phyloP scores from a whole-genome alignment of 2,113 vertebrate genomes.

The Rostratula benghalensis region DNA sequence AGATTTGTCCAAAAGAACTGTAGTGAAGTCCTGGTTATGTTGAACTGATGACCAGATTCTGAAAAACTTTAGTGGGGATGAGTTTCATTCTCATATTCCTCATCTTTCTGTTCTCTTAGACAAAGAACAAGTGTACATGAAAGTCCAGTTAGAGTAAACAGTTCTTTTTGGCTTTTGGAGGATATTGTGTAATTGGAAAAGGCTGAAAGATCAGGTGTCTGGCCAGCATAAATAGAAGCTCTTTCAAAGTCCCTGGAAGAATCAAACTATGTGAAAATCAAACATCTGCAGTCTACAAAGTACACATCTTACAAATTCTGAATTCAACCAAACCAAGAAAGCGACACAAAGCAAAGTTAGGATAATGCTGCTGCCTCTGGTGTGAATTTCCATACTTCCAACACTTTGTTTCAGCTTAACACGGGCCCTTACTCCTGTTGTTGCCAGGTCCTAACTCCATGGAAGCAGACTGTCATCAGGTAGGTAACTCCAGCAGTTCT shows the following conservation, averaged over 20 bases:
- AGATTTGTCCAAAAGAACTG: background rate
- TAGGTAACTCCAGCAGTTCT: background rate
- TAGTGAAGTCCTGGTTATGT: background rate
- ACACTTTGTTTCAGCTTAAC: background rate
- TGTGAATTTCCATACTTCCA: background rate
- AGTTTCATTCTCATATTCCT: background rate
- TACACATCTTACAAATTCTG: background rate
- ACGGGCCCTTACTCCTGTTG: accelerated
- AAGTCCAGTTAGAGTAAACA: background rate
- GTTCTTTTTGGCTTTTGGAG: background rate
- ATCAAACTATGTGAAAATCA: background rate
- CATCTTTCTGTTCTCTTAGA: background rate
- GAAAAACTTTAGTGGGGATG: background rate
- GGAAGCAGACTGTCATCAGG: background rate
- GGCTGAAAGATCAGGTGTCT: background rate
- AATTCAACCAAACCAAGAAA: background rate
- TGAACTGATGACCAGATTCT: background rate
- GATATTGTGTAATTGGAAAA: background rate
- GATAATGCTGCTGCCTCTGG: background rate
- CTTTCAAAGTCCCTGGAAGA: background rate
- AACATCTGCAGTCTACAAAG: background rate
- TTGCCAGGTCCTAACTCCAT: background rate
- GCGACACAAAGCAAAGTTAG: background rate
- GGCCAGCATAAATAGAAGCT: background rate
- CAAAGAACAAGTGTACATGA: background rate